These are phyloP conservation scores for Tringa solitaria DNA, from an alignment of 2,113 vertebrate genomes.

Conservation along the genomic window DNA sequence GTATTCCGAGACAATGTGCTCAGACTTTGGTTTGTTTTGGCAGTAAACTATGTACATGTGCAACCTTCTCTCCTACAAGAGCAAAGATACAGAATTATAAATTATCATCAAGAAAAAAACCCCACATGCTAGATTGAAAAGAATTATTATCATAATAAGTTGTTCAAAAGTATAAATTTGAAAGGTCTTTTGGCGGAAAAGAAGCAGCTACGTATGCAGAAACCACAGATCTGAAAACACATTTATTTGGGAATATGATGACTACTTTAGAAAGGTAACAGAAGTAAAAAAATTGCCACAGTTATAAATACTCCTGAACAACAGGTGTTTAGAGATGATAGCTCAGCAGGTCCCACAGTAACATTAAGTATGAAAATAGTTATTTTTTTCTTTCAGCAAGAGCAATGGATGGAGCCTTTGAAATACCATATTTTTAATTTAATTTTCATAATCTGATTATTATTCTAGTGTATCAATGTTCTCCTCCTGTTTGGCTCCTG, in stretches of 20 bases:
- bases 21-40: slow-evolving; percentile 99
- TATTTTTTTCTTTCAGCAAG: neutral
- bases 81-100: neutral
- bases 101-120: neutral
- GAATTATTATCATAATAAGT: neutral
- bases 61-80: slow-evolving; percentile 88
- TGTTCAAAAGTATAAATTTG: neutral
- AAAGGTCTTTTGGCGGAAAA: neutral
- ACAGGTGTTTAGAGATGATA: neutral
- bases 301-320: neutral
- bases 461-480: neutral
- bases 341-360: neutral
- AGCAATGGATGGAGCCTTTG: neutral
- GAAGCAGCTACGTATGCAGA: neutral
- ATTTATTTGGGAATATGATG: neutral
- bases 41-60: slow-evolving; percentile 99
- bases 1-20: slow-evolving; percentile 97
- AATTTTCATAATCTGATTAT: neutral
- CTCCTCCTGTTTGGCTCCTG: neutral
- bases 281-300: neutral
- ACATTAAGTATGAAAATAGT: neutral
- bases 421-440: neutral
- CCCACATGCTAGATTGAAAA: neutral
- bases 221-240: neutral
- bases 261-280: neutral